Evolutionary conservation across 2,888 invertebrate species (phyloP).

Genomic region (Epicampocera succincta): DNA sequence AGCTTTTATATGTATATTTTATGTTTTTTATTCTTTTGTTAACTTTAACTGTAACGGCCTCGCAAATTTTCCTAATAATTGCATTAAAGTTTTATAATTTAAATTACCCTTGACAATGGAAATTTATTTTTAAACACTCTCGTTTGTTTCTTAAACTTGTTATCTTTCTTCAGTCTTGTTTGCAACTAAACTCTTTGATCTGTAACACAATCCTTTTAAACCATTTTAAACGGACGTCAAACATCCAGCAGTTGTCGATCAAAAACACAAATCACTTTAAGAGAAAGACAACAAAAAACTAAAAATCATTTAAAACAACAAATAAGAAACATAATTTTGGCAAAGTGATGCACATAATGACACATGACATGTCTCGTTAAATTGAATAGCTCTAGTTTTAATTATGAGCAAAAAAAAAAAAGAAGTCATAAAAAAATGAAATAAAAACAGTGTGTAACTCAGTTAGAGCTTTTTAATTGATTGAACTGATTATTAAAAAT

Average conservation of each 20-base stretch:
- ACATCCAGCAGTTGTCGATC: constrained; percentile 33
- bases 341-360: no score
- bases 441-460: no score
- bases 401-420: neutral
- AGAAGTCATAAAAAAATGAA: no score
- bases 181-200: constrained; percentile 46
- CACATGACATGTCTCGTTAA: no score
- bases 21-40: no score
- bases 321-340: neutral
- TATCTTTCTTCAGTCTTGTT: constrained; percentile 11
- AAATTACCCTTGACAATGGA: constrained; percentile 6
- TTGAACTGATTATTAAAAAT: no score
- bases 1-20: no score
- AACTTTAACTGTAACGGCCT: neutral
- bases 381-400: no score
- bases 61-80: neutral
- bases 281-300: neutral
- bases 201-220: constrained; percentile 29
- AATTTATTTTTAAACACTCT: neutral
- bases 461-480: no score
- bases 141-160: constrained; percentile 20
- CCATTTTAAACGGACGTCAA: constrained; percentile 7
- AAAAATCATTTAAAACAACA: constrained; percentile 3
- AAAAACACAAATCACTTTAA: constrained; percentile 2
- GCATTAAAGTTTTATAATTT: neutral